Conservation (phyloP, 1,140 invertebrate genomes). For the Neelides sp. region DNA sequence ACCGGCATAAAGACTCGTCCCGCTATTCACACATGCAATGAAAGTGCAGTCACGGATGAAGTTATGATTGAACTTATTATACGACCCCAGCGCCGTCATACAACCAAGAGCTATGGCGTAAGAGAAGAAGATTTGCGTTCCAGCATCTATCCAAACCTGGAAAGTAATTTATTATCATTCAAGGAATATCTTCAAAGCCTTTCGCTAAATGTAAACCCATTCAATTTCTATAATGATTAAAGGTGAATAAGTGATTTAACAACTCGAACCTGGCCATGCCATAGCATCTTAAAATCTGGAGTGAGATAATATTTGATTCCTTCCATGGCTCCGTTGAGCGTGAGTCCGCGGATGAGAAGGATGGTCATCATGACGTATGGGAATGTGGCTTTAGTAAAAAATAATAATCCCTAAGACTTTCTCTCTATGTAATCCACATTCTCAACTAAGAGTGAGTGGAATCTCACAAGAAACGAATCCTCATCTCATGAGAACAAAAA, state of each 20-base stretch:
- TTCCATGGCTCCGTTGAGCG: conserved; percentile 39
- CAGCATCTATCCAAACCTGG: conserved; percentile 41
- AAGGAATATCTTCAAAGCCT: background rate
- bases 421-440: no score
- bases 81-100: conserved; percentile 51
- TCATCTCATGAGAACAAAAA: no score
- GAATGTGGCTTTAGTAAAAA: conserved; percentile 43
- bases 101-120: conserved; percentile 56
- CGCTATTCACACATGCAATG: conserved; percentile 55
- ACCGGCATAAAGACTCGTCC: conserved; percentile 56
- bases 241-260: conserved; percentile 31
- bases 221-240: conserved; percentile 37
- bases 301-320: conserved; percentile 47
- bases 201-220: background rate
- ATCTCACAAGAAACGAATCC: no score
- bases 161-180: conserved; percentile 23
- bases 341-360: conserved; percentile 43
- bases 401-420: no score
- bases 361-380: conserved; percentile 47
- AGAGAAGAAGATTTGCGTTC: conserved; percentile 49
- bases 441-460: no score
- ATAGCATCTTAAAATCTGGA: conserved; percentile 43
- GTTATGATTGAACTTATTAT: conserved; percentile 60
- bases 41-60: conserved; percentile 54
- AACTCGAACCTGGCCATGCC: conserved; percentile 32